Evolutionary conservation across 2,888 invertebrate species (phyloP).

Genomic region (Malachius bipustulatus): DNA sequence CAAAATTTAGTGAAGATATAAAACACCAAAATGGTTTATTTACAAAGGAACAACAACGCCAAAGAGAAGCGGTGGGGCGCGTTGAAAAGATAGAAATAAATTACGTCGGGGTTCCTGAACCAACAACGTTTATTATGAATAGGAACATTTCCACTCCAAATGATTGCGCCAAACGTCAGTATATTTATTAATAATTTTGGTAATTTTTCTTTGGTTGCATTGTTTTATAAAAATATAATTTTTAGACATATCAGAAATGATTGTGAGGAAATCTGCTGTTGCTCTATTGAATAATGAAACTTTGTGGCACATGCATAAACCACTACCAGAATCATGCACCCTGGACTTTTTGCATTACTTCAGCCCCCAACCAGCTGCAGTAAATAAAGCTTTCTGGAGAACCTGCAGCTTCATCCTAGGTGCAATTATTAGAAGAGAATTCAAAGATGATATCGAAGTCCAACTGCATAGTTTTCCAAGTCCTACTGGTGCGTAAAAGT

Average conservation of each 20-base stretch:
- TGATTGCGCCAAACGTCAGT: slow-evolving; percentile 80
- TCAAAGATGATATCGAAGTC: slow-evolving; percentile 65
- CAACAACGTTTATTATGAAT: slow-evolving; percentile 76
- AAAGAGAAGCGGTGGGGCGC: slow-evolving; percentile 61
- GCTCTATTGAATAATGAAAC: slow-evolving; percentile 67
- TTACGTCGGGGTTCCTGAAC: slow-evolving; percentile 63
- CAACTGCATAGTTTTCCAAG: slow-evolving; percentile 84
- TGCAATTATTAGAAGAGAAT: slow-evolving; percentile 60
- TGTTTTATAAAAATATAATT: slow-evolving; percentile 16
- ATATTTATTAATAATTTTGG: neutral
- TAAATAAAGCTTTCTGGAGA: slow-evolving; percentile 83
- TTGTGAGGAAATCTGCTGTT: slow-evolving; percentile 58
- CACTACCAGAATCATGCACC: slow-evolving; percentile 54
- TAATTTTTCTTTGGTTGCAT: no score
- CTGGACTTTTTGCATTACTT: slow-evolving; percentile 53
- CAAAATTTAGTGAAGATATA: no score
- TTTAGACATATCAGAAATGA: slow-evolving; percentile 64
- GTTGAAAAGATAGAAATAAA: slow-evolving; percentile 85
- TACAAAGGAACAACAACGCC: slow-evolving; percentile 61
- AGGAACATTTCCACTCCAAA: slow-evolving; percentile 82
- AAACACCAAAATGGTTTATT: slow-evolving; percentile 60
- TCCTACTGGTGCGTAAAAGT: slow-evolving; percentile 56
- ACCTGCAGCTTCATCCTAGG: slow-evolving; percentile 85
- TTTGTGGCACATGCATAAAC: slow-evolving; percentile 90
- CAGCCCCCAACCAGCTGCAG: slow-evolving; percentile 45